Percentiles rank a stretch among this genome's conserved stretches.
Conservation (phyloP, 2,888 invertebrate genomes). For the Stenchaetothrips biformis region DNA sequence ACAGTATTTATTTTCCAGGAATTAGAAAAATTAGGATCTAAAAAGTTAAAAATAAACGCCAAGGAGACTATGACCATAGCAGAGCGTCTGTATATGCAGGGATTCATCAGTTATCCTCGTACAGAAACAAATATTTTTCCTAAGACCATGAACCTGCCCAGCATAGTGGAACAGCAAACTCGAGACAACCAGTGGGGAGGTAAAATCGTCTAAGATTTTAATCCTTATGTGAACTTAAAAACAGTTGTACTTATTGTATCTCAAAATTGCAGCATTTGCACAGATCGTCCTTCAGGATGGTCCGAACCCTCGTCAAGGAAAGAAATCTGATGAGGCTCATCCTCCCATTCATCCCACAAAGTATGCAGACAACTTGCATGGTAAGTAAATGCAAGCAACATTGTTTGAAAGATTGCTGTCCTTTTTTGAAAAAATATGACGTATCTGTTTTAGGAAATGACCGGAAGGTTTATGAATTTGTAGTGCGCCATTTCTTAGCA, state of each 20-base stretch:
- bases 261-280: constrained; percentile 59
- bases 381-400: constrained; percentile 39
- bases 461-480: constrained; percentile 83
- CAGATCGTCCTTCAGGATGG: constrained; percentile 68
- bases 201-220: constrained; percentile 35
- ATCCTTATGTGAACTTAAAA: constrained; percentile 16
- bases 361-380: constrained; percentile 58
- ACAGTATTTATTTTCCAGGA: constrained; percentile 55
- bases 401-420: constrained; percentile 31
- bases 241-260: constrained; percentile 27
- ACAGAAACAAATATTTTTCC: constrained; percentile 99
- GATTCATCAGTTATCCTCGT: constrained; percentile 95
- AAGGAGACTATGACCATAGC: constrained; percentile 95
- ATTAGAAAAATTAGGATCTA: constrained; percentile 89
- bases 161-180: constrained; percentile 70
- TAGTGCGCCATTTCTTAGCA: constrained; percentile 94
- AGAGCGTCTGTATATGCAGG: constrained; percentile 91
- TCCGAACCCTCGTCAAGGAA: constrained; percentile 86
- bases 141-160: constrained; percentile 73
- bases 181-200: constrained; percentile 76
- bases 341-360: constrained; percentile 98
- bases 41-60: constrained; percentile 86
- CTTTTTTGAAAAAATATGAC: neutral
- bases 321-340: constrained; percentile 96
- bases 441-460: constrained; percentile 66